phyloP scores from a whole-genome alignment of 2,797 vertebrate species.

The Cichlasoma orientale region DNA sequence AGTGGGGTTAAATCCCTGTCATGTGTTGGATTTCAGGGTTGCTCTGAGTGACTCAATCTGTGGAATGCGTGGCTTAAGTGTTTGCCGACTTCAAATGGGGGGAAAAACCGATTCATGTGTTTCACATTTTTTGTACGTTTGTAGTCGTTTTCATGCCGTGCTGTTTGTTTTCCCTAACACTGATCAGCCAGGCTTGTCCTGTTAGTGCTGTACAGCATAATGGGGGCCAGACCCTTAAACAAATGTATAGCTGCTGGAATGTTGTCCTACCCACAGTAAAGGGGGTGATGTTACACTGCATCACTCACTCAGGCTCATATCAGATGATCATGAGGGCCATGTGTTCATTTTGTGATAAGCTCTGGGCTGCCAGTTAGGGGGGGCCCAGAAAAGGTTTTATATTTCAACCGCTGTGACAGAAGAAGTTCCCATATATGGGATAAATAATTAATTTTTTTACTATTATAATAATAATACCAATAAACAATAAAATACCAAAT shows the following conservation, averaged over 20 bases:
- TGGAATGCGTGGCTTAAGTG: conserved; percentile 34
- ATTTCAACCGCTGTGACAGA: not conserved
- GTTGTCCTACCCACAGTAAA: not conserved
- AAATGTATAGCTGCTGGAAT: not conserved
- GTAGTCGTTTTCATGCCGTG: not conserved
- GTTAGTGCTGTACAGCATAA: not conserved
- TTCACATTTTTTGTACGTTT: not conserved
- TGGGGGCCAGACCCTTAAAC: not conserved
- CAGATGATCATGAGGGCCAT: not conserved
- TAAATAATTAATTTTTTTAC: too few species aligned
- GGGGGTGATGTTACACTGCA: not conserved
- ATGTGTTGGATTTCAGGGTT: conserved; percentile 33
- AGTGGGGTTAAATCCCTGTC: conserved; percentile 42
- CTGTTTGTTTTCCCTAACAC: not conserved
- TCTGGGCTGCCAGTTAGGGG: not conserved
- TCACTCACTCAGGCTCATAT: not conserved
- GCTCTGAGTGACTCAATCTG: conserved; percentile 12
- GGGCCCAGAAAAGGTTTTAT: not conserved
- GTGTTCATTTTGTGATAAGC: not conserved
- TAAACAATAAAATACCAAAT: not conserved
- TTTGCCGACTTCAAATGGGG: not conserved
- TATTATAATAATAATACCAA: too few species aligned
- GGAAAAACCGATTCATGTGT: not conserved
- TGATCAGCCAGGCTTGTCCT: not conserved
- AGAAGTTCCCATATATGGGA: not conserved